Base-by-base conservation (phyloP, 2,888 invertebrate species). In the Trypoxylon attenuatum region DNA sequence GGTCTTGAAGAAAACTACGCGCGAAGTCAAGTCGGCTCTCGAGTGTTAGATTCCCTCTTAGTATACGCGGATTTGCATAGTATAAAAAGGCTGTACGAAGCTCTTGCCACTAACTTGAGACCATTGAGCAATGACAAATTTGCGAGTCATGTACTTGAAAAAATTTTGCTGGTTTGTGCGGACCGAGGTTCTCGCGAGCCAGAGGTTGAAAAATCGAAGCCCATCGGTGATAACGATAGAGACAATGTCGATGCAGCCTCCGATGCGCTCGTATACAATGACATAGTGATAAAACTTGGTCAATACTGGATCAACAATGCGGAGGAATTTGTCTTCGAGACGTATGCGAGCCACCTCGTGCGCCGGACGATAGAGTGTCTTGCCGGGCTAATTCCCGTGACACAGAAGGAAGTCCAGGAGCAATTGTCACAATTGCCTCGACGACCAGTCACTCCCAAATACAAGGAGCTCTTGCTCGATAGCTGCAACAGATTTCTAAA, bases 221-320 rank as follows among this genome's bases (percentile, higher is more conserved):
- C n/a, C n/a, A n/a, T n/a, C n/a, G n/a, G n/a, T n/a, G 1, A 5
- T 0, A 0, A 5, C 5, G 21, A 42, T 4, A 33, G 42, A 16
- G 16, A 18, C 4, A 1, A 15, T 4, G 22, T 5, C 0, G 45
- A 56, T 1, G 51, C 71, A 42, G 65, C 59, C 38, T 54, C 76
- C 25, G 69, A 79, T 5, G 23, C 50, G 2, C 1, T 10, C n/a
- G 33, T 13, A 2, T 94, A 92, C 72, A 88, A 90, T 1, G 88
- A 90, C 8, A 94, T 93, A 82, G 90, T 93, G 0, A 68, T 93
- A 10, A 94, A 93, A 85, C 88, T 94, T 2, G 90, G 92, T 61
- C 93, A 91, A 87, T 96, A 94, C 85, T 88, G 93, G 18, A 85
- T 95, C 0, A 96, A 96, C 84, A 96, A 96, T 88, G 88, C 95